Evolutionary conservation across 2,797 vertebrate genomes (phyloP).

Genomic region (Sciaenops ocellatus): DNA sequence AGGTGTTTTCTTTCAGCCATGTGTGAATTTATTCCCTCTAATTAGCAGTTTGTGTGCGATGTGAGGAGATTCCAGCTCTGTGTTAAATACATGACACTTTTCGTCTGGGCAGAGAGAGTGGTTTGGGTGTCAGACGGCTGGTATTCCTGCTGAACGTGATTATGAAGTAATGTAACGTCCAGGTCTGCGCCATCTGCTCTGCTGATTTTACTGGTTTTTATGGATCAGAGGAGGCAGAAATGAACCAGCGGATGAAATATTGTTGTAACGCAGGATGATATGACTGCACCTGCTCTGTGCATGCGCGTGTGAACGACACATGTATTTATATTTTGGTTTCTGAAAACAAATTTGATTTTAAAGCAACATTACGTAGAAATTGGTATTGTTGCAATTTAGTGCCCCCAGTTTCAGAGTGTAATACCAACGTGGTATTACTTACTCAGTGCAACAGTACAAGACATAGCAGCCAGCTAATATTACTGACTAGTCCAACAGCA

Average conservation of each 20-base stretch:
- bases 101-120: slow-evolving; percentile 39
- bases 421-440: too few relatives aligned
- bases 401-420: too few relatives aligned
- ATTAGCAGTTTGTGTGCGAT: slow-evolving; percentile 24
- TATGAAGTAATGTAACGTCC: slow-evolving; percentile 47
- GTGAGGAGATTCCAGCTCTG: slow-evolving; percentile 20
- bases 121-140: slow-evolving; percentile 29
- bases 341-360: background rate
- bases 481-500: too few relatives aligned
- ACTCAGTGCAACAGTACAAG: too few relatives aligned
- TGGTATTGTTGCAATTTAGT: too few relatives aligned
- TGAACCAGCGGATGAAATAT: slow-evolving; percentile 14
- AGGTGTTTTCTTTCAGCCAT: slow-evolving; percentile 51
- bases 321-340: background rate
- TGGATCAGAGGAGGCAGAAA: slow-evolving; percentile 37
- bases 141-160: slow-evolving; percentile 44
- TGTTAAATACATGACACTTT: slow-evolving; percentile 52
- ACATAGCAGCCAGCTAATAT: too few relatives aligned
- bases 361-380: background rate
- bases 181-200: slow-evolving; percentile 56
- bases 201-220: slow-evolving; percentile 29
- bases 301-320: background rate
- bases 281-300: background rate
- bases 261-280: background rate
- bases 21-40: slow-evolving; percentile 42